Conservation (phyloP, 2,888 invertebrate genomes). For the Pachliopta kotzebuea region DNA sequence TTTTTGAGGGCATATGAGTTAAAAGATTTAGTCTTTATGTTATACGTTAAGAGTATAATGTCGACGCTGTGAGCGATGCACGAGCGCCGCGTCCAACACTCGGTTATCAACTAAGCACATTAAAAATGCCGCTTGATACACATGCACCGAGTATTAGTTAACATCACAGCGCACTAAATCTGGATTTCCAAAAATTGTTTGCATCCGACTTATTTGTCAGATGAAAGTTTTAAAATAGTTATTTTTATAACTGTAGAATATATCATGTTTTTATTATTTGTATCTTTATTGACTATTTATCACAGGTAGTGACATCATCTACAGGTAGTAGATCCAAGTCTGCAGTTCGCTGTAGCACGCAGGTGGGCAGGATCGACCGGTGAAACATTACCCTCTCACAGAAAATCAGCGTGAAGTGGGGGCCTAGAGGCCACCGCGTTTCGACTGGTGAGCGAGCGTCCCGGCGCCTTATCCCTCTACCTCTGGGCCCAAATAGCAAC, state of each 20-base stretch:
- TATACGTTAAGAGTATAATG: constrained; percentile 32
- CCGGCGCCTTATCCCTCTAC: no score
- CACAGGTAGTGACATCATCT: no score
- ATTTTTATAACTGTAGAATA: neutral
- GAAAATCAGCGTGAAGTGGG: no score
- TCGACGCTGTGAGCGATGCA: constrained; percentile 44
- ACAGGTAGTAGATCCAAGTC: no score
- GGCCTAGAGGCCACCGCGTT: no score
- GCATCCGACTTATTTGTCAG: neutral
- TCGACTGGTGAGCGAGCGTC: no score
- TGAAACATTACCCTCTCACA: no score
- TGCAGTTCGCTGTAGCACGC: no score
- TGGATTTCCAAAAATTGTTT: constrained; percentile 15
- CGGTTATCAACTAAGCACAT: constrained; percentile 75
- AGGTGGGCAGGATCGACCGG: no score
- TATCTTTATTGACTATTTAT: no score
- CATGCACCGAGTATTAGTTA: constrained; percentile 42
- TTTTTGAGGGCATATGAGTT: constrained; percentile 10
- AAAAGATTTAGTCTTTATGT: neutral
- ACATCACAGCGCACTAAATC: constrained; percentile 23
- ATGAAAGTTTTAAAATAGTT: constrained; percentile 18
- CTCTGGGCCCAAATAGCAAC: no score
- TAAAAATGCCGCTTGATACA: constrained; percentile 59
- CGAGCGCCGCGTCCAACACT: constrained; percentile 61
- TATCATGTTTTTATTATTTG: no score